Evolutionary conservation across 2,888 invertebrate species (phyloP).

Genomic region (Lumbricus terrestris): DNA sequence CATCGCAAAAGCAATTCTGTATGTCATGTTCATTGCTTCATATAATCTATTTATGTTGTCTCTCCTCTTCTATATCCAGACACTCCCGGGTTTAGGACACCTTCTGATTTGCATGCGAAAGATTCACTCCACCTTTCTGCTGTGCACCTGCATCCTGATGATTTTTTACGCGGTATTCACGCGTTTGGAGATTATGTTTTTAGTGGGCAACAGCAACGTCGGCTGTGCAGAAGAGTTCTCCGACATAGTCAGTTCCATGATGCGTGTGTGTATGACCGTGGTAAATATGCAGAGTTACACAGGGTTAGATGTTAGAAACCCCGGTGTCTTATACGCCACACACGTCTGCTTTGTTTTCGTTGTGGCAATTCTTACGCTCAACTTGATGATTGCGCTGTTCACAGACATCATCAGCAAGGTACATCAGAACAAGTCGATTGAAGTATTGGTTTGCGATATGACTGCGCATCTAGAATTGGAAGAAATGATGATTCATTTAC

Average conservation of each 20-base stretch:
- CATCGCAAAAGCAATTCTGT: not conserved
- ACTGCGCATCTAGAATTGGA: too few relatives aligned
- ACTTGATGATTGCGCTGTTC: conserved; percentile 12
- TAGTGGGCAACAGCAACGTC: not conserved
- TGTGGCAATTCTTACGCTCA: conserved; percentile 4
- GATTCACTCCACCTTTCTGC: not conserved
- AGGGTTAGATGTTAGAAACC: not conserved
- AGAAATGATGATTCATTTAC: too few relatives aligned
- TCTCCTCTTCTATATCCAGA: not conserved
- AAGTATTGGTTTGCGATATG: too few relatives aligned
- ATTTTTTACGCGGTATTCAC: not conserved
- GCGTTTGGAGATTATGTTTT: conserved; percentile 4
- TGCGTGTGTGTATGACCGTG: not conserved
- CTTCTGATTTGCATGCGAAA: conserved; percentile 19
- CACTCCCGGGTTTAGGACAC: conserved; percentile 6
- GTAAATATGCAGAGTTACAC: not conserved
- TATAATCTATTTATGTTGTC: not conserved
- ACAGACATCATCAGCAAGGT: conserved; percentile 20
- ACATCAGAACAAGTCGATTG: not conserved
- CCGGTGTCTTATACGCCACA: not conserved
- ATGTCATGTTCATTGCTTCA: not conserved
- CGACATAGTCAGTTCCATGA: not conserved
- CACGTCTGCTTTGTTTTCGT: not conserved
- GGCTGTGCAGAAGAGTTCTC: conserved; percentile 12
- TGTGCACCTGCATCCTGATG: not conserved